Evolutionary conservation across 2,888 invertebrate species (phyloP), one percentile per base, ranked within the genome.

Genomic region (Conistra vaccinii): DNA sequence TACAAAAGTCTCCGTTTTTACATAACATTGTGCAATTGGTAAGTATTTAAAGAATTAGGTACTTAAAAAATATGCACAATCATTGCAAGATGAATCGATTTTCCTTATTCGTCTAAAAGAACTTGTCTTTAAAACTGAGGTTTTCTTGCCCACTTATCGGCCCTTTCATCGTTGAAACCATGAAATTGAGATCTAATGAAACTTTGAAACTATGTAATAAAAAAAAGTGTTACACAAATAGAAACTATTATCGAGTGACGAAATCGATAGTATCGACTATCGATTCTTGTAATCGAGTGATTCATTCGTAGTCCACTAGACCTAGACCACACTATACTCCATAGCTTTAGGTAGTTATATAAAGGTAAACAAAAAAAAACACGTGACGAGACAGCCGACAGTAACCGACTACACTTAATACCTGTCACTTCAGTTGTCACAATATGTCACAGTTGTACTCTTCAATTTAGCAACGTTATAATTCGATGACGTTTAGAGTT

Each of bases 111-210:
- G 51, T 78, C 65, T 69, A 62, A n/a, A 63, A 70, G 61, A 78
- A 77, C 29, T 48, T 42, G 35, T 63, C 35, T 53, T 73, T 39
- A 60, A 65, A 72, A 14, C 17, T 39, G 23, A 12, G 32, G n/a
- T 62, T 76, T 82, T 84, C 75, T 76, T 78, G 26, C 23, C 20
- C 48, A 74, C 66, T 80, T 65, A 82, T 17, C 57, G 65, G 61
- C 73, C 70, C 78, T 78, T 75, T 80, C 69, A 80, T 77, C 48
- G 45, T 35, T 35, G 32, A 70, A 60, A 83, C 83, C 85, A 76
- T 86, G 83, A 86, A 86, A 86, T 86, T 75, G 60, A 55, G 29
- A 75, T 69, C 39, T 75, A 80, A 86, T 86, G 83, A 70, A 73
- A 73, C 69, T 69, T 74, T 48, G 29, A 75, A 83, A 60, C 60